Conservation (phyloP, 1,140 invertebrate species). For the Ladona fulva region DNA sequence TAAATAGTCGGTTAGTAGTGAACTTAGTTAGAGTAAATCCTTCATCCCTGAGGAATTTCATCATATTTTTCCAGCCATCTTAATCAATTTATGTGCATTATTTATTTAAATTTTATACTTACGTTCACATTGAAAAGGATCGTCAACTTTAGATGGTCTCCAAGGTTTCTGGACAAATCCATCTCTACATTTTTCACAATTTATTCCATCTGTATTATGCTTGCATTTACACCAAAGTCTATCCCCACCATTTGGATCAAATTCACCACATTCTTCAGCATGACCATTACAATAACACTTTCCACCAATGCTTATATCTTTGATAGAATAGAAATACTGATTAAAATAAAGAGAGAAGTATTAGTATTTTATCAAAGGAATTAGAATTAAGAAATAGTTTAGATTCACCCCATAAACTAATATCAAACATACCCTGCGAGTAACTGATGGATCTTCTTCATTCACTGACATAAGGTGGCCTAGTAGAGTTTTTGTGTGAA, state of each 20-base stretch:
- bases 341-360: slow-evolving; percentile 29
- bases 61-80: slow-evolving; percentile 6
- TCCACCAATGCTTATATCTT: slow-evolving; percentile 96
- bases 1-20: neutral
- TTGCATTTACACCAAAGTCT: slow-evolving; percentile 85
- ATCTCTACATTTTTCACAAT: slow-evolving; percentile 89
- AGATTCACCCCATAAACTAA: neutral
- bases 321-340: slow-evolving; percentile 98
- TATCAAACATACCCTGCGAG: slow-evolving; percentile 68
- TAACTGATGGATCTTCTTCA: slow-evolving; percentile 90
- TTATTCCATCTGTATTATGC: slow-evolving; percentile 92
- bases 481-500: slow-evolving; percentile 88
- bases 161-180: slow-evolving; percentile 93
- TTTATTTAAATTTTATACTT: slow-evolving; percentile 34
- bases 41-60: neutral
- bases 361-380: neutral
- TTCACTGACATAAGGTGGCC: slow-evolving; percentile 95
- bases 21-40: neutral
- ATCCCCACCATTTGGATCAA: slow-evolving; percentile 63
- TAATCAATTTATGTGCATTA: slow-evolving; percentile 12
- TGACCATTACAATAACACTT: slow-evolving; percentile 99
- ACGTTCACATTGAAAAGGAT: slow-evolving; percentile 82
- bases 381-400: neutral
- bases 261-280: slow-evolving; percentile 86
- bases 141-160: slow-evolving; percentile 64